Base-by-base conservation (phyloP, 2,113 vertebrate species). In the Pelusios castaneus region DNA sequence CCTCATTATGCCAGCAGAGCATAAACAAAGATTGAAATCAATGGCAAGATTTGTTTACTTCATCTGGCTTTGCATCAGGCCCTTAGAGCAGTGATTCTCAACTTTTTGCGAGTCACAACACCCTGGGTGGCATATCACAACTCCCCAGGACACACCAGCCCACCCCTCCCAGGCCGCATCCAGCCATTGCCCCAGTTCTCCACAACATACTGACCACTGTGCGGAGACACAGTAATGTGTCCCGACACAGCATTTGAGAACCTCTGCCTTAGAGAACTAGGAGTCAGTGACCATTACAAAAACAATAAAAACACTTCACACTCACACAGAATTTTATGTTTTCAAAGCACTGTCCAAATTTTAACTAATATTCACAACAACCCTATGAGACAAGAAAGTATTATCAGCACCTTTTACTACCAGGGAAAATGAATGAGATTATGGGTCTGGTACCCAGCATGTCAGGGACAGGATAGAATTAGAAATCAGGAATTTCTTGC, bases 11-110 rank as follows among this genome's bases (percentile, higher is more conserved):
- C 78, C 79, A 27, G 85, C 45, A 87, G 13, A 34, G 4, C 14
- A 8, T 1, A 0, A 41, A 29, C 1, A 63, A 34, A 13, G 63
- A 78, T 2, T 58, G 2, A 70, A n/a, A 29, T 43, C 41, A 13
- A 2, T 0, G 58, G 5, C 58, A 54, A 43, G 6, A 21, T 8
- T 63, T 8, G 80, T 91, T 8, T 25, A 67, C 16, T 67, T 67
- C 60, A n/a, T 8, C 17, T 67, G 34, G 34, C 25, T 93, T 67
- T 75, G 55, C 67, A 51, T 2, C 1, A 4, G 41, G 14, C n/a
- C 41, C 24, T 34, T 5, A 2, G n/a, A n/a, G n/a, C n/a, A n/a
- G n/a, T n/a, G n/a, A n/a, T n/a, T n/a, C n/a, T n/a, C n/a, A n/a
- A n/a, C n/a, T n/a, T n/a, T n/a, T n/a, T n/a, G n/a, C n/a, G n/a